Evolutionary conservation across 2,113 vertebrate species (phyloP).

Genomic region (Callipepla squamata): DNA sequence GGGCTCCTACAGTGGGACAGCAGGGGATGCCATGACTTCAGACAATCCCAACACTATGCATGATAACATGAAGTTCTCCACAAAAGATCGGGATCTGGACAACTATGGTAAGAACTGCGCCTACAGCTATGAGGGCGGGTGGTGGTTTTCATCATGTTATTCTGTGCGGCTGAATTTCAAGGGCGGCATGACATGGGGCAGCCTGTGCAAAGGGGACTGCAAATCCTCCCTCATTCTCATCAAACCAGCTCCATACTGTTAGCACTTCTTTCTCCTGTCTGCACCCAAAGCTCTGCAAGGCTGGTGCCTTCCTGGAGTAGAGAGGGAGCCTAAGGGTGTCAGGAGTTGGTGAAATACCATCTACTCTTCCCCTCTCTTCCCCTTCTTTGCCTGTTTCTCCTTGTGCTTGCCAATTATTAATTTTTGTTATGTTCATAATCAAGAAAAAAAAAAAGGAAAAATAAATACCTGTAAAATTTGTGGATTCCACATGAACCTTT

Average conservation of each 20-base stretch:
- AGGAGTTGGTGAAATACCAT: neutral
- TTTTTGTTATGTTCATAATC: neutral
- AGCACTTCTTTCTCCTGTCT: conserved; percentile 11
- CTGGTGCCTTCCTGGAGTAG: neutral
- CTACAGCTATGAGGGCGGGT: conserved; percentile 55
- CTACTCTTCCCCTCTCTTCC: neutral
- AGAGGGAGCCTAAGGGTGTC: neutral
- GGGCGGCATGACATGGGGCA: conserved; percentile 57
- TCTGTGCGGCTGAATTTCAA: conserved; percentile 65
- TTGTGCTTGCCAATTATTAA: conserved; percentile 39
- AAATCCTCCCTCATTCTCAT: conserved; percentile 68
- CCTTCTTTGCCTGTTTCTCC: neutral
- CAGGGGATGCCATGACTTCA: conserved; percentile 69
- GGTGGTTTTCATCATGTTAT: conserved; percentile 65
- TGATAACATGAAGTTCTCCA: conserved; percentile 75
- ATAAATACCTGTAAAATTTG: neutral
- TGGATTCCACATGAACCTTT: neutral
- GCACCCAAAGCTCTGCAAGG: neutral
- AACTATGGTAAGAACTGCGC: conserved; percentile 68
- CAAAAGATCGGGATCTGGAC: conserved; percentile 68
- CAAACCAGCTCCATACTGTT: conserved; percentile 55
- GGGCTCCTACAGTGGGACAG: conserved; percentile 50
- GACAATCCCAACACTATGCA: conserved; percentile 62
- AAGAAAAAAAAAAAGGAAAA: neutral
- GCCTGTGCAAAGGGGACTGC: conserved; percentile 67